phyloP scores from a whole-genome alignment of 2,888 invertebrate genomes.

The Lathronympha strigana region DNA sequence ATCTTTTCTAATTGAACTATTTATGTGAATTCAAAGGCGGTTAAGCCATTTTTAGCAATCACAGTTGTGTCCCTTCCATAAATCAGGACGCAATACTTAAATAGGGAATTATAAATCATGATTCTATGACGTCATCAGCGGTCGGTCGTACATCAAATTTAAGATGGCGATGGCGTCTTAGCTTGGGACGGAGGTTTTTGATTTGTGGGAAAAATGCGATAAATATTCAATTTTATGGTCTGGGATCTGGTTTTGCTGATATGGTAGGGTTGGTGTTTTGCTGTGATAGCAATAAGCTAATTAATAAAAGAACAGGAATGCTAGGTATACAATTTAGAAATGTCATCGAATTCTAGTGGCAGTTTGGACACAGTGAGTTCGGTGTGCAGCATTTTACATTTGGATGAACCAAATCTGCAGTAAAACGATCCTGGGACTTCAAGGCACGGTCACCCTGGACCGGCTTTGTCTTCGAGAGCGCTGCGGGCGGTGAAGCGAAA shows the following conservation, averaged over 20 bases:
- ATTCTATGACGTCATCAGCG: slow-evolving; percentile 23
- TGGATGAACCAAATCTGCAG: too few species aligned
- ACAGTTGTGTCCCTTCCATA: slow-evolving; percentile 21
- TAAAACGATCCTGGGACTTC: too few species aligned
- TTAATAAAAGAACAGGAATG: too few species aligned
- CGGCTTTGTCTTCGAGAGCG: too few species aligned
- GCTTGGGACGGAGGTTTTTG: slow-evolving; percentile 6
- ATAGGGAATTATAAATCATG: slow-evolving; percentile 35
- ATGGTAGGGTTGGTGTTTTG: not conserved
- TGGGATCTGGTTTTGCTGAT: not conserved
- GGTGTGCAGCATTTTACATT: too few species aligned
- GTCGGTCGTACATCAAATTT: slow-evolving; percentile 35
- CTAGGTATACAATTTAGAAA: too few species aligned
- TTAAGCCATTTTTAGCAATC: slow-evolving; percentile 7
- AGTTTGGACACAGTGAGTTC: too few species aligned
- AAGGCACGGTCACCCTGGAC: too few species aligned
- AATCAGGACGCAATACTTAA: slow-evolving; percentile 33
- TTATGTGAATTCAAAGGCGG: not conserved
- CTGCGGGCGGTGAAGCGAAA: too few species aligned
- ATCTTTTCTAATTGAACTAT: not conserved
- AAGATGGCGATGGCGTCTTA: slow-evolving; percentile 22
- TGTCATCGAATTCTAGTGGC: too few species aligned
- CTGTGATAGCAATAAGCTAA: too few species aligned
- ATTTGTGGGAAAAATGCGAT: slow-evolving; percentile 20
- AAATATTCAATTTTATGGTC: not conserved